A percentile compares a stretch with the other conserved stretches of the same genome.
These are phyloP conservation scores for Oligia latruncula DNA, from an alignment of 2,888 invertebrate genomes.

Conservation along the genomic window DNA sequence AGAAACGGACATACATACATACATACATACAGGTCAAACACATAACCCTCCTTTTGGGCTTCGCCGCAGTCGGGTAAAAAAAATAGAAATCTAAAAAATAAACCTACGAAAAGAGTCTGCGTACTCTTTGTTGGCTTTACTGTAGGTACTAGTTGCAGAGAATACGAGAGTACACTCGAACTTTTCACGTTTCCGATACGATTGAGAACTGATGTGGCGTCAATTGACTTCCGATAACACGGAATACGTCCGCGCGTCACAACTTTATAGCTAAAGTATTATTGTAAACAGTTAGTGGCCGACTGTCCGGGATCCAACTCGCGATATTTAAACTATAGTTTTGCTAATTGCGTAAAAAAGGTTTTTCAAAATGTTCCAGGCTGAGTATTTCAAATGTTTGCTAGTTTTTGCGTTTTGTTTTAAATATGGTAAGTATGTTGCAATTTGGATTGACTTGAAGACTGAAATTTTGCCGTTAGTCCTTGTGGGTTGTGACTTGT, in stretches of 20 bases:
- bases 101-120: too few relatives aligned
- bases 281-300: conserved; percentile 68
- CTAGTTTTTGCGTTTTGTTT: conserved; percentile 48
- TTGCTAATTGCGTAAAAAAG: not conserved
- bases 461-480: not conserved
- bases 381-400: conserved; percentile 32
- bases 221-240: conserved; percentile 45
- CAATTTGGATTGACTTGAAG: not conserved
- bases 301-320: conserved; percentile 61
- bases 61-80: too few relatives aligned
- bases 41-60: too few relatives aligned
- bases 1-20: too few relatives aligned
- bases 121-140: too few relatives aligned
- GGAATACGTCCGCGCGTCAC: conserved; percentile 54
- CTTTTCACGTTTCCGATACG: not conserved
- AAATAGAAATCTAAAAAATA: too few relatives aligned
- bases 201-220: conserved; percentile 22
- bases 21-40: too few relatives aligned
- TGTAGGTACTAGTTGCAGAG: not conserved
- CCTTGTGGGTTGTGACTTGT: not conserved
- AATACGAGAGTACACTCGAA: not conserved
- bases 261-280: conserved; percentile 44
- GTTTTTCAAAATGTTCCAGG: conserved; percentile 45
- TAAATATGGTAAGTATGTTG: conserved; percentile 43
- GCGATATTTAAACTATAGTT: conserved; percentile 23